phyloP scores from a whole-genome alignment of 2,888 invertebrate species.

The Epinotia bilunana region DNA sequence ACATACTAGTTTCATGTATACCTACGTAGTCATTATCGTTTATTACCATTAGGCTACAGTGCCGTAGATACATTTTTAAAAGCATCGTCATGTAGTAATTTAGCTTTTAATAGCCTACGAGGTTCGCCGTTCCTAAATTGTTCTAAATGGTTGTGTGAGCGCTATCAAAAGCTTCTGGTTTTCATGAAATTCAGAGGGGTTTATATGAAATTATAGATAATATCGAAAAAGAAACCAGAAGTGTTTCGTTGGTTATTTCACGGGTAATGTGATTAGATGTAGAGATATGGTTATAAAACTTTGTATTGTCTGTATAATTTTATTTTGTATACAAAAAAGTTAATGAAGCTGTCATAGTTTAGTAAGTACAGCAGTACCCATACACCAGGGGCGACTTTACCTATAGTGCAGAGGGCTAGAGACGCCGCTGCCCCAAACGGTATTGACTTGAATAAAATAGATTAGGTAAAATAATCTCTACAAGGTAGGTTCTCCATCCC shows the following conservation, averaged over 20 bases:
- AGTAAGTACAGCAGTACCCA: too few species aligned
- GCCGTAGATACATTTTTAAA: constrained; percentile 12
- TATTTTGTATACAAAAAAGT: too few species aligned
- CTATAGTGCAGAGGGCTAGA: too few species aligned
- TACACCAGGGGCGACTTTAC: too few species aligned
- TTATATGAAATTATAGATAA: not conserved
- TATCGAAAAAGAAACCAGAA: not conserved
- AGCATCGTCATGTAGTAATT: constrained; percentile 39
- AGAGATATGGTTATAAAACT: too few species aligned
- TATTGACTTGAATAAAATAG: too few species aligned
- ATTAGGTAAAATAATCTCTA: too few species aligned
- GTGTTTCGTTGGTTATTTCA: not conserved
- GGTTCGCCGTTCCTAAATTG: constrained; percentile 35
- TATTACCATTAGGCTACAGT: constrained; percentile 4
- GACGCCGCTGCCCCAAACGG: too few species aligned
- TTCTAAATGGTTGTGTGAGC: constrained; percentile 29
- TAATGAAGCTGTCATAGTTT: too few species aligned
- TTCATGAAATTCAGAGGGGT: constrained; percentile 6
- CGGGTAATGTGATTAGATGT: not conserved
- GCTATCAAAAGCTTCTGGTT: constrained; percentile 10
- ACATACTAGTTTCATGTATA: not conserved
- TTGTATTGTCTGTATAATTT: too few species aligned
- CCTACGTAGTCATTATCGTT: not conserved
- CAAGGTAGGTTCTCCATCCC: too few species aligned
- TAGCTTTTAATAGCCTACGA: constrained; percentile 35